A percentile compares a stretch with the other conserved stretches of the same genome.
Conservation (phyloP, 1,140 invertebrate genomes). For the Hylaeus anthracinus region DNA sequence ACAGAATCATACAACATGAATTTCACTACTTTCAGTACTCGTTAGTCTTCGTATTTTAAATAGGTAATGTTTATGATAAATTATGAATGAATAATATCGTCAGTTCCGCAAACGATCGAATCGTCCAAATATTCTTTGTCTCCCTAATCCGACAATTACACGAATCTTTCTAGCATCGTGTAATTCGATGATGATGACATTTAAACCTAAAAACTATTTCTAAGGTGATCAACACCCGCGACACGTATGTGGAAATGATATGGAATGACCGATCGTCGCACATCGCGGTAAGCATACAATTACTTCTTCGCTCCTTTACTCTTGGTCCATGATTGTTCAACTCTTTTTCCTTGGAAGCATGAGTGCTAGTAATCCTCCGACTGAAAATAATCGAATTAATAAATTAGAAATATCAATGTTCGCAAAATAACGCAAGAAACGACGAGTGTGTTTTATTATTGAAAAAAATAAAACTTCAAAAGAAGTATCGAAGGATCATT, state of each 20-base stretch:
- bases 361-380: slow-evolving; percentile 43
- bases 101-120: not conserved
- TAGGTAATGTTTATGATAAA: not conserved
- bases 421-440: no score
- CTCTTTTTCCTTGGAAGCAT: slow-evolving; percentile 48
- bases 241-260: not conserved
- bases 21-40: not conserved
- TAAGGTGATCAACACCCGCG: not conserved
- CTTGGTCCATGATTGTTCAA: slow-evolving; percentile 4
- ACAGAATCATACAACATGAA: no score
- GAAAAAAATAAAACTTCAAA: no score
- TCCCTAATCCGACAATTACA: not conserved
- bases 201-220: not conserved
- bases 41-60: not conserved
- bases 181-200: not conserved
- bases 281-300: slow-evolving; percentile 25
- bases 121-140: no score
- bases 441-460: no score
- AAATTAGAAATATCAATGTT: no score
- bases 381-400: slow-evolving; percentile 33
- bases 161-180: not conserved
- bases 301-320: not conserved
- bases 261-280: slow-evolving; percentile 3
- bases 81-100: not conserved
- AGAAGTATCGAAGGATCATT: no score